Conservation (phyloP, 2,113 vertebrate genomes). For the Myotis davidii region DNA sequence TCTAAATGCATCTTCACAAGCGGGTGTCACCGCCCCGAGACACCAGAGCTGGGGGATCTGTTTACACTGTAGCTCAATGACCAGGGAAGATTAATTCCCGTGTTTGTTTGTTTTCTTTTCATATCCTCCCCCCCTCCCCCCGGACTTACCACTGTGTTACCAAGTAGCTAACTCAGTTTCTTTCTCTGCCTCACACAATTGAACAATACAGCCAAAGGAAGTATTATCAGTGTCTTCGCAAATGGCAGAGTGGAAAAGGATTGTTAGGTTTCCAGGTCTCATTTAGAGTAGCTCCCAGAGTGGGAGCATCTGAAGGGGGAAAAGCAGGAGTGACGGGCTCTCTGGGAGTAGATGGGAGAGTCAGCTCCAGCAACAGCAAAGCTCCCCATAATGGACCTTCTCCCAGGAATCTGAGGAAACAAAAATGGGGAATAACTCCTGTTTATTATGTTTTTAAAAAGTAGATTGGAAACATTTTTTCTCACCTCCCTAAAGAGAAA, state of each 20-base stretch:
- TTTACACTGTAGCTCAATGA: background rate
- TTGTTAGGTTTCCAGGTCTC: background rate
- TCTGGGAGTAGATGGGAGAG: background rate
- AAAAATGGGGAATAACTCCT: conserved; percentile 10
- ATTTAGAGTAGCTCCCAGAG: background rate
- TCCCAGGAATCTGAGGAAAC: background rate
- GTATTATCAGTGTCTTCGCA: background rate
- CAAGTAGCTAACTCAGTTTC: background rate
- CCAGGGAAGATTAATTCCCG: background rate
- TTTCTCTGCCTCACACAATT: background rate
- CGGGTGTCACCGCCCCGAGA: background rate
- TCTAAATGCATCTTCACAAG: background rate
- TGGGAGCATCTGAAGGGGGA: background rate
- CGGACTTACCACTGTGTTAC: background rate
- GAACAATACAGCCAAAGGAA: background rate
- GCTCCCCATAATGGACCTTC: background rate
- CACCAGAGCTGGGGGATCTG: background rate
- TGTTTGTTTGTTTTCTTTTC: background rate
- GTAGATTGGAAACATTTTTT: conserved; percentile 50
- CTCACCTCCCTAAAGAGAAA: background rate
- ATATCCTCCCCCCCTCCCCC: too few species aligned
- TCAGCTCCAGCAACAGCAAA: background rate
- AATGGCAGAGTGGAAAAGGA: background rate
- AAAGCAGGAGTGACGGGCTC: background rate
- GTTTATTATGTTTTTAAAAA: conserved; percentile 50